Evolutionary conservation across 92 coral and sea anemone genomes (phyloP), one percentile per base, ranked within the genome.

Genomic region (Porites rus): DNA sequence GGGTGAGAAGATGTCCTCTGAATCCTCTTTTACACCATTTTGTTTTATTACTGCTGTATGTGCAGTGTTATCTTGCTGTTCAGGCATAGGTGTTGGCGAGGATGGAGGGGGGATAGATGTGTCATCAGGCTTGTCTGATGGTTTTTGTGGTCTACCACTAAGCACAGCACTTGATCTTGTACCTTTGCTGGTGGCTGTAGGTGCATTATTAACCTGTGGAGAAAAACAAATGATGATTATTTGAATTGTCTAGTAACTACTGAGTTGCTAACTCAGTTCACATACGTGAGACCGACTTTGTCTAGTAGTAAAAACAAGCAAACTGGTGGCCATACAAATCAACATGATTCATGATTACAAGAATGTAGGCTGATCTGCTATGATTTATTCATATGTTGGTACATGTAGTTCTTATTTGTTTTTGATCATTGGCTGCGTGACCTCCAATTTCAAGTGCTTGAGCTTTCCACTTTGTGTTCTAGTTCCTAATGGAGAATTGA

Each of bases 1-100:
- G 22, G 99, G 99, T 70, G 99, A 97, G 77, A 97, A 97, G 19
- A 97, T 82, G 25, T 88, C 96, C 72, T 73, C 86, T 24, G 93
- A 95, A 11, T 96, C 96, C 22, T 92, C 93, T 71, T 88, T 91
- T 38, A 93, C 58, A 21, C 98, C 98, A 93, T 96, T 96, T 54
- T 93, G 96, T 58, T 87, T 92, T 20, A 86, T 58, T 14, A 71
- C 52, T 20, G 91, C 51, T 21, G 82, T 86, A 21, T 84, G 87
- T 8, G 46, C 77, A 1, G 54, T 18, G 7, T 84, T 78, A 17
- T 46, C 76, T 4, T 77, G 86, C 8, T 38, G 46, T 4, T 86
- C 91, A 3, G 64, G 13, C 38, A 74, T 84, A 3, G 82, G 51
- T 58, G 69, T 13, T 22, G 77, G 46, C 17, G 80, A 64, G 3